These are phyloP conservation scores for Laticauda colubrina DNA, from an alignment of 2,113 vertebrate species.

Conservation along the genomic window DNA sequence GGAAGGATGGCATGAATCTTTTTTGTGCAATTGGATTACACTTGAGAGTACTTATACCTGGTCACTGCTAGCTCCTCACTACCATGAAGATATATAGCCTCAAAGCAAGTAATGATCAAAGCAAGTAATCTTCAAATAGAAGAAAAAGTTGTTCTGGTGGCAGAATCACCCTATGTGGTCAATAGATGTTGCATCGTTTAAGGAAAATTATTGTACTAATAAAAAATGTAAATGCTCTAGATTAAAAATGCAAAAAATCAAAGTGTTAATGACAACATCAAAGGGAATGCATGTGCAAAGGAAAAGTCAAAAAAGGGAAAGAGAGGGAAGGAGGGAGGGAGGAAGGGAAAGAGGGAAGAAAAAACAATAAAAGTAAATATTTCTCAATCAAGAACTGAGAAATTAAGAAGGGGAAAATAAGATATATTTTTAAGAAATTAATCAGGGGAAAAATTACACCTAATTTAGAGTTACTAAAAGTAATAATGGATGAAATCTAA, in stretches of 20 bases:
- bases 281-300: neutral
- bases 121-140: neutral
- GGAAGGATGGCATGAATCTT: slow-evolving; percentile 10
- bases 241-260: neutral
- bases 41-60: slow-evolving; percentile 12
- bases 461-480: neutral
- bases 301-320: neutral
- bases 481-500: neutral
- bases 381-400: neutral
- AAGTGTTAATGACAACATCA: neutral
- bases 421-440: neutral
- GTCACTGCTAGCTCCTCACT: slow-evolving; percentile 16
- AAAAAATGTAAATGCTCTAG: neutral
- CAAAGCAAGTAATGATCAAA: neutral
- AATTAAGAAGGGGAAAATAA: neutral
- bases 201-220: neutral
- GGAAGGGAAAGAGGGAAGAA: neutral
- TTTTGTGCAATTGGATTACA: slow-evolving; percentile 13
- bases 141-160: neutral
- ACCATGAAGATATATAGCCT: slow-evolving; percentile 3
- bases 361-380: neutral
- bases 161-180: neutral
- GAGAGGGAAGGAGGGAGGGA: too few species aligned
- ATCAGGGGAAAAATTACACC: neutral
- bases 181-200: neutral